Conservation (phyloP, 2,888 invertebrate genomes). For the Aethes cnicana region DNA sequence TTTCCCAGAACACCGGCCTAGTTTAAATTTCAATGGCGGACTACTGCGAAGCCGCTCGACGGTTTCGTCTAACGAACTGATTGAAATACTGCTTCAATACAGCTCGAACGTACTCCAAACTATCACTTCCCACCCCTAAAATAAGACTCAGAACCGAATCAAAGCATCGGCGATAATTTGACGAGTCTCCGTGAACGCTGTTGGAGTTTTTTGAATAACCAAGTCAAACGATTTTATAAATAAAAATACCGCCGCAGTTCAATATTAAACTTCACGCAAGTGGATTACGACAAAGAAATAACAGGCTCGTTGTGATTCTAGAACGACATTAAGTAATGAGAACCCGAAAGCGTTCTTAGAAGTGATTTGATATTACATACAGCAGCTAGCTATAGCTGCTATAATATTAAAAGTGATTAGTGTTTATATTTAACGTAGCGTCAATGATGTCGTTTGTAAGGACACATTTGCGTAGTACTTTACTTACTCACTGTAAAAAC, state of each 20-base stretch:
- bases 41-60: conserved; percentile 66
- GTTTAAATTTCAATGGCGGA: conserved; percentile 78
- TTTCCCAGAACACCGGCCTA: conserved; percentile 68
- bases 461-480: too few species aligned
- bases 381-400: too few species aligned
- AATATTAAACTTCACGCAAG: conserved; percentile 3
- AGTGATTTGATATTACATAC: conserved; percentile 37
- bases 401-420: too few species aligned
- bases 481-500: too few species aligned
- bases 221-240: conserved; percentile 11
- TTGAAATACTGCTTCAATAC: conserved; percentile 74
- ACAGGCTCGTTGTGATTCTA: conserved; percentile 3
- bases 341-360: conserved; percentile 30
- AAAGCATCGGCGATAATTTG: neutral
- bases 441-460: too few species aligned
- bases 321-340: conserved; percentile 32
- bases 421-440: too few species aligned
- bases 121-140: conserved; percentile 33
- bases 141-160: neutral
- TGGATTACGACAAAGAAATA: conserved; percentile 1
- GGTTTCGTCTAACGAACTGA: conserved; percentile 75
- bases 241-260: conserved; percentile 1
- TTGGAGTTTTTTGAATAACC: conserved; percentile 7
- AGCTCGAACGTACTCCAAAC: conserved; percentile 38
- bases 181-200: conserved; percentile 7